phyloP scores from a whole-genome alignment of 2,888 invertebrate species.

The Rhyacophila evoluta region DNA sequence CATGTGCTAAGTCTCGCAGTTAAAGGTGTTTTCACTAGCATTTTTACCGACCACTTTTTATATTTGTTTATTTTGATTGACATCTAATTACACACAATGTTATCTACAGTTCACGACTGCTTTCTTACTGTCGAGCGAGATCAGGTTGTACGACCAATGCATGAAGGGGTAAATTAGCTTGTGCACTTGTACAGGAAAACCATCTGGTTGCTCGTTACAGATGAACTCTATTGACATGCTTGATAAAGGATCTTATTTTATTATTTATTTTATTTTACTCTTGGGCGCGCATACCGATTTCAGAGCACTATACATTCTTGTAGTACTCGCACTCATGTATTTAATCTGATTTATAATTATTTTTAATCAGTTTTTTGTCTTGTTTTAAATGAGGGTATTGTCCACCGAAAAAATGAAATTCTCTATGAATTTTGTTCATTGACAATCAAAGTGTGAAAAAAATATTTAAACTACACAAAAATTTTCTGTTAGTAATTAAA shows the following conservation, averaged over 20 bases:
- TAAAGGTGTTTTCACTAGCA: too few species aligned
- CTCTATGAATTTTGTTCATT: too few species aligned
- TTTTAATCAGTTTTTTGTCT: too few species aligned
- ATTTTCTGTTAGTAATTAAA: too few species aligned
- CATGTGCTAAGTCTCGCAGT: too few species aligned
- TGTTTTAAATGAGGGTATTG: too few species aligned
- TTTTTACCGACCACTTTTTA: not conserved
- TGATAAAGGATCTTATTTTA: constrained; percentile 45
- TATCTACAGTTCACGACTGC: constrained; percentile 35
- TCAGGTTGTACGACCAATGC: not conserved
- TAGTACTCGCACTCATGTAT: too few species aligned
- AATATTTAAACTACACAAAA: too few species aligned
- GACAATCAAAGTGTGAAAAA: too few species aligned
- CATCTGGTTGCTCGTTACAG: constrained; percentile 29
- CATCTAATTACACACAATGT: constrained; percentile 47
- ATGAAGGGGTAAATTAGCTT: not conserved
- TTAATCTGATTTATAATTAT: too few species aligned
- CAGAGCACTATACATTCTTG: constrained; percentile 25
- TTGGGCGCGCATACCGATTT: constrained; percentile 58
- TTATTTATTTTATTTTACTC: constrained; percentile 61
- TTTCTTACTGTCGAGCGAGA: not conserved
- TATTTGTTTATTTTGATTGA: constrained; percentile 45
- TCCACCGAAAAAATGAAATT: too few species aligned
- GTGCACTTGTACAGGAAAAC: not conserved
- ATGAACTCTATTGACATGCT: constrained; percentile 34